Evolutionary conservation across 35 echinoderm and acorn worm genomes (phyloP).

Genomic region (Strongylocentrotus purpuratus): DNA sequence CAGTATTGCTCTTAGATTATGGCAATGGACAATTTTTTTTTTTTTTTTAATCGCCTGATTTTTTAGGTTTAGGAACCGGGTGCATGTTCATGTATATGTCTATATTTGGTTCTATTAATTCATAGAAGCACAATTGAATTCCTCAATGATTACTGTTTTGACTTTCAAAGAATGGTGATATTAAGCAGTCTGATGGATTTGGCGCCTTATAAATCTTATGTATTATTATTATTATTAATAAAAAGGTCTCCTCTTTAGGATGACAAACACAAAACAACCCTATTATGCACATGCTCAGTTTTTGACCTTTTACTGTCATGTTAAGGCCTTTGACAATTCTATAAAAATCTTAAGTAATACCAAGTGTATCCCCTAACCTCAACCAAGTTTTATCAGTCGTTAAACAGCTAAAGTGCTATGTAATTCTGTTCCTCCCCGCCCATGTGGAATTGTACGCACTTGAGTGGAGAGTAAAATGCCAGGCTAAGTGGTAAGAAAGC

Average conservation of each 20-base stretch:
- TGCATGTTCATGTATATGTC: too few species aligned
- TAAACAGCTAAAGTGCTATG: neutral
- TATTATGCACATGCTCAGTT: neutral
- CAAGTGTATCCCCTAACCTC: too few species aligned
- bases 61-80: too few species aligned
- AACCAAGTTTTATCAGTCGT: neutral
- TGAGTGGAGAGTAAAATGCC: neutral
- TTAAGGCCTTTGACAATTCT: neutral
- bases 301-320: neutral
- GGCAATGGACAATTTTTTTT: too few species aligned
- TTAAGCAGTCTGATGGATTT: neutral
- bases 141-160: neutral
- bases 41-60: too few species aligned
- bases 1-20: too few species aligned
- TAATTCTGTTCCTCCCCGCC: neutral
- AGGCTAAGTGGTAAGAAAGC: neutral
- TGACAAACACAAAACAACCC: neutral
- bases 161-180: neutral
- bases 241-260: neutral
- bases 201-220: too few species aligned
- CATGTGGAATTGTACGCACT: neutral
- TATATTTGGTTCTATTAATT: too few species aligned
- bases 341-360: too few species aligned
- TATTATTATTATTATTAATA: too few species aligned
- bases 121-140: too few species aligned